A percentile compares a stretch with the other conserved stretches of the same genome.
Evolutionary conservation across 1,140 invertebrate genomes (phyloP).

Genomic region (Atopsyche davidsoni): DNA sequence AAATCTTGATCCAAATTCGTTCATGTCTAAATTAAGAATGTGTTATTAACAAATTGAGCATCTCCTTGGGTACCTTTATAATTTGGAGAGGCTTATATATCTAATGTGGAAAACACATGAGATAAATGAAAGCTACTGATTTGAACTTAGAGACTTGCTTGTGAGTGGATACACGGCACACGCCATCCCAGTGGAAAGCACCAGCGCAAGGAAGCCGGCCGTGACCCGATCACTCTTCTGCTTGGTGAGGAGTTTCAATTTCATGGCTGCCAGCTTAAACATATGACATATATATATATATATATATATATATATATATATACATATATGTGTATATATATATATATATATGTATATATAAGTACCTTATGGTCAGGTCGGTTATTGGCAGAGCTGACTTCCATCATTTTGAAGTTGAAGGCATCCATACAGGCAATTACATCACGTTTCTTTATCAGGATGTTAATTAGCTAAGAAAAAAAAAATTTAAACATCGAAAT

Average conservation of each 20-base stretch:
- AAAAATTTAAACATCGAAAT: too few species aligned
- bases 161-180: conserved; percentile 5
- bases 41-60: too few species aligned
- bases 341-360: too few species aligned
- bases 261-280: conserved; percentile 4
- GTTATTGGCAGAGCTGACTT: conserved; percentile 13
- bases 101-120: too few species aligned
- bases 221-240: background rate
- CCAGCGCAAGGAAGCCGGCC: background rate
- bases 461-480: too few species aligned
- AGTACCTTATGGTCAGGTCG: background rate
- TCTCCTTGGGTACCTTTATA: too few species aligned
- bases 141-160: too few species aligned
- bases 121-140: too few species aligned
- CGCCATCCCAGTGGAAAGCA: background rate
- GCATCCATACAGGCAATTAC: conserved; percentile 3
- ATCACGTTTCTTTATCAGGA: conserved; percentile 9
- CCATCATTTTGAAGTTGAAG: conserved; percentile 7
- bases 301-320: too few species aligned
- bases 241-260: background rate
- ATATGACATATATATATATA: background rate
- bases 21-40: conserved; percentile 7
- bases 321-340: too few species aligned
- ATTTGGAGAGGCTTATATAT: too few species aligned
- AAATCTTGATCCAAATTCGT: conserved; percentile 1